Conservation (phyloP, 2,888 invertebrate genomes). For the Dasypogon diadema region DNA sequence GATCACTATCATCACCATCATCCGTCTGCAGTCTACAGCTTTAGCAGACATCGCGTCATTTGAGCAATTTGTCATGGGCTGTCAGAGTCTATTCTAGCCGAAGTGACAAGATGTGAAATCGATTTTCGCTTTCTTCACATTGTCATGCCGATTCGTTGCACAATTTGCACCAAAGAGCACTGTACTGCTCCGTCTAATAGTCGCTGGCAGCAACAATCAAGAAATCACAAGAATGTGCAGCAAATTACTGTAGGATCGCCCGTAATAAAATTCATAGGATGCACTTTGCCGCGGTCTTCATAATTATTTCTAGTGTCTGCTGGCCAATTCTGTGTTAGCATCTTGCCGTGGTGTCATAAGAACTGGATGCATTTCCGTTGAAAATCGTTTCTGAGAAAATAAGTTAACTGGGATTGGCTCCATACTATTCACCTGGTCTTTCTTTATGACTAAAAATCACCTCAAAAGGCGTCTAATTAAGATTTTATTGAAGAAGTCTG, state of each 20-base stretch:
- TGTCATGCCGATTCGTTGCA: conserved; percentile 53
- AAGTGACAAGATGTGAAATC: conserved; percentile 55
- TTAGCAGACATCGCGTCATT: conserved; percentile 34
- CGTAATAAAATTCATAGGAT: not conserved
- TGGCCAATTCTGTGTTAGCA: not conserved
- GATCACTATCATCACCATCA: not conserved
- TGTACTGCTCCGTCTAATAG: not conserved
- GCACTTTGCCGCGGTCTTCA: not conserved
- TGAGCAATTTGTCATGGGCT: conserved; percentile 48
- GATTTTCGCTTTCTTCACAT: conserved; percentile 55
- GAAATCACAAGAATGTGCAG: conserved; percentile 19
- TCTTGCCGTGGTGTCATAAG: not conserved
- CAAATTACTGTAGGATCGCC: not conserved
- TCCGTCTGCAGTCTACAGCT: conserved; percentile 26
- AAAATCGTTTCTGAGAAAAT: not conserved
- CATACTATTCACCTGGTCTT: not conserved
- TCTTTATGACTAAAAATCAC: conserved; percentile 7
- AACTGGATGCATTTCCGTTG: not conserved
- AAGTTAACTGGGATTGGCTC: not conserved
- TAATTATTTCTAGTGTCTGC: not conserved
- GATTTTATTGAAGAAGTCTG: conserved; percentile 18
- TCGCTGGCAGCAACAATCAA: conserved; percentile 8
- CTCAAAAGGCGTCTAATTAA: conserved; percentile 39
- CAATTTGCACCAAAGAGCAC: not conserved
- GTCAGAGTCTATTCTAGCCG: conserved; percentile 47